Evolutionary conservation across 2,797 vertebrate species (phyloP), one percentile per base, ranked within the genome.

Genomic region (Xenops minutus): DNA sequence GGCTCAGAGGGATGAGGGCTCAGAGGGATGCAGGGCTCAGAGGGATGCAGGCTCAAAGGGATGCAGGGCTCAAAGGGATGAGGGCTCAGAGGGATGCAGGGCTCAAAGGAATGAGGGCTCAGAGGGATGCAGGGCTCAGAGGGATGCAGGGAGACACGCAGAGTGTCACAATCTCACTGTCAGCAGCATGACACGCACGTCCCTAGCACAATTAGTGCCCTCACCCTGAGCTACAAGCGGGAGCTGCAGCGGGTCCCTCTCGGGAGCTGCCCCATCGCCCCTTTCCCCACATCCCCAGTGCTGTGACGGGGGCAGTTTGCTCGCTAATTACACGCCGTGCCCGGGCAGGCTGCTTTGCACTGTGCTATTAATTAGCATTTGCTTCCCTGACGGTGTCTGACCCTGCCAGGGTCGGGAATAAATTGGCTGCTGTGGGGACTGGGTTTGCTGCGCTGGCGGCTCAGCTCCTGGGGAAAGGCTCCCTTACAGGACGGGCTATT

Each of bases 181-280:
- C 56, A 4, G 17, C 58, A 32, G 48, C 0, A 0, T 44, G 68
- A 29, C 73, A 26, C 16, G 0, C 6, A 0, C 3, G 12, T 61
- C 64, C 16, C 67, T 6, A 0, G 1, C 7, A 9, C 69, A 34
- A 6, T 21, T 7, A 3, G 12, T 13, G n/a, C 49, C 63, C 48
- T 59, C 32, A 21, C 14, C 44, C 49, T 0, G 4, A 32, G 20
- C 4, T 36, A 6, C 0, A 11, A 24, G 37, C 0, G 1, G 2
- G 23, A 34, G 30, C 27, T 8, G 43, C 29, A 14, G 48, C 1
- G 0, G 12, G 32, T 56, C 37, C 55, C 64, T 51, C 21, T 16
- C 24, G 9, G 1, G 4, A 1, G 78, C 80, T 23, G 29, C 83
- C 68, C 29, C 0, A 1, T 30, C 15, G 1, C 64, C 87, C 27